Base-by-base conservation (phyloP, 1,140 invertebrate species). In the Ganaspis sp. region DNA sequence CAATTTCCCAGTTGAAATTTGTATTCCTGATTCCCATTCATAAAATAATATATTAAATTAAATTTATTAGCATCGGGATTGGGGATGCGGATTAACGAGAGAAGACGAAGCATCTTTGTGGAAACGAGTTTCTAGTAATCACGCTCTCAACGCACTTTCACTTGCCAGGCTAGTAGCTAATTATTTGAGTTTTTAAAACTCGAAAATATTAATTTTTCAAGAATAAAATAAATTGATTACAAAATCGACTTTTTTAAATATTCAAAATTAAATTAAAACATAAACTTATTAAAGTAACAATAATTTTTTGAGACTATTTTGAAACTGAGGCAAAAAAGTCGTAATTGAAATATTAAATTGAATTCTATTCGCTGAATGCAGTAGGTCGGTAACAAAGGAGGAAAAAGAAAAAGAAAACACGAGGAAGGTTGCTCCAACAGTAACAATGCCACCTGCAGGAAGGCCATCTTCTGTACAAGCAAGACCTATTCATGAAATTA, bases 351-450 rank as follows among this genome's bases (percentile, higher is more conserved):
- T 34, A 73, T 53, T 54, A 9, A 53, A 15, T 21, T 11, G 42
- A 75, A 78, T 79, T 40, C 1, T 40, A 37, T 72, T 77, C 78
- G 0, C 15, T 83, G 75, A 69, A 79, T 83, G 70, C 74, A 81
- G 34, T 87, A 95, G 95, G 90, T 94, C 94, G 70, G 94, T 96
- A 82, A 95, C 95, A 72, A 96, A 97, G 84, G 96, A 96, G 86
- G 96, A 97, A 86, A 97, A 97, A 87, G 96, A 97, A 74, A 95
- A 95, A 81, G 96, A 97, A 88, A 96, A 95, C 87, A 96, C 95
- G 83, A 95, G 95, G 81, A 96, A 96, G 87, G 79, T 92, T 83
- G 83, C 90, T 73, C 86, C 91, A 77, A 81, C 81, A 37, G 78
- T 83, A 9, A 77, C 81, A 26, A 85, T 87, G 79, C 86, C 85